phyloP scores from a whole-genome alignment of 1,140 invertebrate species.

The Gonioctena quinquepunctata region DNA sequence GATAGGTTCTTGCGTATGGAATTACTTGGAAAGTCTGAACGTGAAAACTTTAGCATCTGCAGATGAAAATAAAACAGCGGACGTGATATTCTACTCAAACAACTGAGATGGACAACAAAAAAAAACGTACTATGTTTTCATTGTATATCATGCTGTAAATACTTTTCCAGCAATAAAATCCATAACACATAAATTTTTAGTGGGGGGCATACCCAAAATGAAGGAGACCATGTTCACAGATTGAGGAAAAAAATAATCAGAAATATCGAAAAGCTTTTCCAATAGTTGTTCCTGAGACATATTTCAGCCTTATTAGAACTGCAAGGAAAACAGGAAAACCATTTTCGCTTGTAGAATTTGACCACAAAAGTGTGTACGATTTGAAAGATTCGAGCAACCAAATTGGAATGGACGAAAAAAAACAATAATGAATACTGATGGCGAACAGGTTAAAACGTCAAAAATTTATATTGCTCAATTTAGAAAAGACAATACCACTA shows the following conservation, averaged over 20 bases:
- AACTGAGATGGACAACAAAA: too few relatives aligned
- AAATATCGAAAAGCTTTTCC: not conserved
- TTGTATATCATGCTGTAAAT: conserved; percentile 6
- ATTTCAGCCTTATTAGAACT: not conserved
- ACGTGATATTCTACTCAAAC: too few relatives aligned
- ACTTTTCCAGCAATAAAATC: conserved; percentile 2
- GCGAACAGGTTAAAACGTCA: not conserved
- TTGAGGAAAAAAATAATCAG: not conserved
- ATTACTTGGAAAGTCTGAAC: conserved; percentile 23
- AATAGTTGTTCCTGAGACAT: conserved; percentile 3
- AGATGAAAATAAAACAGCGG: not conserved
- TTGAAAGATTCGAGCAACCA: not conserved
- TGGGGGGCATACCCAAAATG: too few relatives aligned
- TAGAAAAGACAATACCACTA: not conserved
- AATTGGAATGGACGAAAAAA: not conserved
- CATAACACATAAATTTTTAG: conserved; percentile 15
- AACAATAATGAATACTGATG: not conserved
- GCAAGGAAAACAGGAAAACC: not conserved
- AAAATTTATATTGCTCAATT: not conserved
- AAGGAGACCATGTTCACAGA: too few relatives aligned
- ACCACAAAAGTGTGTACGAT: not conserved
- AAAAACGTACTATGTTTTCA: not conserved
- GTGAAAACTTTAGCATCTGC: not conserved
- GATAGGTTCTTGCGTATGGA: conserved; percentile 50
- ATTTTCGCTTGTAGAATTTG: not conserved